phyloP scores from a whole-genome alignment of 2,797 vertebrate species.

The Propithecus perrieri region DNA sequence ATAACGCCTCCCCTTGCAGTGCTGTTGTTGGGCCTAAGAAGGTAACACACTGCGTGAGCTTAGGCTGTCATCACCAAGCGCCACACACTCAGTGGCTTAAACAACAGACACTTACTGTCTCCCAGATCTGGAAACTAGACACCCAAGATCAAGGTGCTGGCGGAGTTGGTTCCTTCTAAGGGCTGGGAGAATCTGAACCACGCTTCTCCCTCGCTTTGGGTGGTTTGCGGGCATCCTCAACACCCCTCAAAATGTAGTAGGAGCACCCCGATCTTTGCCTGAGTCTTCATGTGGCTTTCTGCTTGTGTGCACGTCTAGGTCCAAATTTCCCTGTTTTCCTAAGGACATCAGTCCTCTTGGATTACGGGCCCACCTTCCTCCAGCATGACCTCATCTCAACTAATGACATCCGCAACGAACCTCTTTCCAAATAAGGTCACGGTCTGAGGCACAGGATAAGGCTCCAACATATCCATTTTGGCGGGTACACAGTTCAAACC shows the following conservation, averaged over 20 bases:
- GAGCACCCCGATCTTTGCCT: background rate
- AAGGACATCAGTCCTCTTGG: background rate
- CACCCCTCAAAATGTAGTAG: background rate
- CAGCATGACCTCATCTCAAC: background rate
- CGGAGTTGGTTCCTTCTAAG: background rate
- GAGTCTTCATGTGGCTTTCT: rapidly evolving
- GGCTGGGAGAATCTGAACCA: background rate
- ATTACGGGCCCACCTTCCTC: background rate
- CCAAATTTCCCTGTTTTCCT: background rate
- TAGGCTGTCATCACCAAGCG: background rate
- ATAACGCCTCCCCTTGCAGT: background rate
- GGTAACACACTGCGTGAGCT: rapidly evolving
- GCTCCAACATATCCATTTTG: background rate
- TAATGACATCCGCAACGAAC: background rate
- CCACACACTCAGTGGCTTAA: background rate
- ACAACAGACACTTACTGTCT: background rate
- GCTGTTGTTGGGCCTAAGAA: background rate
- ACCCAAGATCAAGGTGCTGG: background rate
- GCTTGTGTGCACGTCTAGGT: background rate
- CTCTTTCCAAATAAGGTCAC: background rate
- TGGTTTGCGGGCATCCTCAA: background rate
- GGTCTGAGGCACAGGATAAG: background rate
- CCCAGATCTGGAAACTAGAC: background rate
- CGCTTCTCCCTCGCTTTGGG: background rate
- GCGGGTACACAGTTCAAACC: background rate